Base-by-base conservation (phyloP, 2,113 vertebrate genomes). In the Rhabdomys dilectus region DNA sequence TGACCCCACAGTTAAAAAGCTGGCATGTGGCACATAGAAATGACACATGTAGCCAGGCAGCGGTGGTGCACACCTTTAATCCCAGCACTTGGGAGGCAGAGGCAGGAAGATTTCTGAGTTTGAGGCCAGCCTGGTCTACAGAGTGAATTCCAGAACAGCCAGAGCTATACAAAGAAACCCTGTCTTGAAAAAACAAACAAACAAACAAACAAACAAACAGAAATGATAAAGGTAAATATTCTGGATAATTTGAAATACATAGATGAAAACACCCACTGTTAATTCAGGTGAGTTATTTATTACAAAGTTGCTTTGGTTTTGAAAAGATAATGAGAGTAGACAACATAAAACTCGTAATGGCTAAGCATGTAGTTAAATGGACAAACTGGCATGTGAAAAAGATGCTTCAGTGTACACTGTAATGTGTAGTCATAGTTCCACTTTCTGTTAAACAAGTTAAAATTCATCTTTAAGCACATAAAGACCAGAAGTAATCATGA, bases 321-420 rank as follows among this genome's bases (percentile, higher is more conserved):
- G 80, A 62, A 22, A 1, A 51, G 51, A 53, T 9, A 75, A 90
- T 26, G 48, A 91, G 36, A 68, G 16, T 39, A 53, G 58, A 89
- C 29, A n/a, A 21, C n/a, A 9, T 15, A 17, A 77, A 92, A 5
- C 24, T 68, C 5, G 5, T 70, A 34, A 39, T 48, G 9, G 21
- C 0, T 48, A 56, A 56, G n/a, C 36, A 16, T 62, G 29, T 11
- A 89, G 45, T 6, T 11, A 45, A 26, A 89, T 21, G 45, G 2
- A 24, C 22, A 12, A n/a, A 51, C 19, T 45, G 10, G 5, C 78
- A 75, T 12, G 3, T 77, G n/a, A n/a, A 10, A 80, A 72, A 72
- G 4, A 86, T 8, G 5, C 2, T 7, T 11, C 31, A n/a, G 4
- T 7, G 89, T 3, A 3, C 39, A 17, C 1, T 22, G 39, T 4